A percentile compares a stretch with the other conserved stretches of the same genome.
Conservation (phyloP, 2,888 invertebrate genomes). For the Dermolepida albohirtum region DNA sequence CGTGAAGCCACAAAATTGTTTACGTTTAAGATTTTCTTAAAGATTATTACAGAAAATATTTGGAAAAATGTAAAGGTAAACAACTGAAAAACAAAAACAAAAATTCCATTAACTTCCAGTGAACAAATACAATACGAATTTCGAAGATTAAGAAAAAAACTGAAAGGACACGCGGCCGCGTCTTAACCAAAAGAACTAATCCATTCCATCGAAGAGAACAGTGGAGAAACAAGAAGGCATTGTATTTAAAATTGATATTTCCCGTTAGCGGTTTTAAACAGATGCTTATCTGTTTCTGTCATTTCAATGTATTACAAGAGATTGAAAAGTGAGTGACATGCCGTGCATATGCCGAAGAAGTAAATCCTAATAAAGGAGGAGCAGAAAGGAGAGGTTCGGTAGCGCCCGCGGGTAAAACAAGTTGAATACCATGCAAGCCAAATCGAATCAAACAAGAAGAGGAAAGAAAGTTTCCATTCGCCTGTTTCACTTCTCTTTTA, state of each 20-base stretch:
- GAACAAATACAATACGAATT: constrained; percentile 11
- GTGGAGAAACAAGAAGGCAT: constrained; percentile 10
- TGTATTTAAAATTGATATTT: constrained; percentile 44
- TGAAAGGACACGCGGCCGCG: not conserved
- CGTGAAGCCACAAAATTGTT: no score
- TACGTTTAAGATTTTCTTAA: no score
- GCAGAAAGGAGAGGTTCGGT: constrained; percentile 8
- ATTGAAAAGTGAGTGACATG: constrained; percentile 44
- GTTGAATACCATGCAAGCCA: no score
- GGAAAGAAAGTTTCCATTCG: constrained; percentile 19
- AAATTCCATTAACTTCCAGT: constrained; percentile 25
- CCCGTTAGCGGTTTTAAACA: constrained; percentile 41
- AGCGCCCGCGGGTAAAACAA: constrained; percentile 6
- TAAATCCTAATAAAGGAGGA: constrained; percentile 42
- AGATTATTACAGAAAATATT: no score
- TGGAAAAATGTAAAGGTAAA: no score
- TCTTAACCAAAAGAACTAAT: constrained; percentile 26
- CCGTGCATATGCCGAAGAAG: constrained; percentile 29
- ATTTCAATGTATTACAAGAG: constrained; percentile 44
- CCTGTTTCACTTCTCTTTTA: constrained; percentile 4
- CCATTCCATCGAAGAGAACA: constrained; percentile 21
- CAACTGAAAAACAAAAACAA: constrained; percentile 17
- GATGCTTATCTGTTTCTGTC: constrained; percentile 47
- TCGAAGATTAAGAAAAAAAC: constrained; percentile 10
- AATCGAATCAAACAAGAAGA: no score